A percentile compares a stretch with the other conserved stretches of the same genome.
phyloP scores from a whole-genome alignment of 2,797 vertebrate species.

The Ctenopoma multispine region DNA sequence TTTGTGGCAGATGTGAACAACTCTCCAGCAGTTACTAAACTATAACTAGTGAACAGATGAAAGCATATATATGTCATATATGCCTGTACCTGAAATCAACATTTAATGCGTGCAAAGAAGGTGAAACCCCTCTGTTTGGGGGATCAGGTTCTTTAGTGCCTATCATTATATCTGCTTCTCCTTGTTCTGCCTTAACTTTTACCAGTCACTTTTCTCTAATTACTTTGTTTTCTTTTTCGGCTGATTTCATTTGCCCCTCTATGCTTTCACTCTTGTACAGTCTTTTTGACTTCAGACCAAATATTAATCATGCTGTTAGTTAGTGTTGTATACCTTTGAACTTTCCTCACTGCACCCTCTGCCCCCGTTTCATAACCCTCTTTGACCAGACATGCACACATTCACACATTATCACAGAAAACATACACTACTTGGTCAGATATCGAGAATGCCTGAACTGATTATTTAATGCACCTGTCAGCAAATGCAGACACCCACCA shows the following conservation, averaged over 20 bases:
- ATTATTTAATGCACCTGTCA: conserved; percentile 79
- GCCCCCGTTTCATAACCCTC: conserved; percentile 16
- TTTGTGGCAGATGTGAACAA: too few relatives aligned
- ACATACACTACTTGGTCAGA: conserved; percentile 22
- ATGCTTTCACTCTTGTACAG: conserved; percentile 5
- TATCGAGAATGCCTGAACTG: conserved; percentile 47
- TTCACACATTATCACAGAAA: conserved; percentile 10
- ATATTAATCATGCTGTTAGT: neutral
- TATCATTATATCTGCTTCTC: neutral
- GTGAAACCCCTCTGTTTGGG: too few relatives aligned
- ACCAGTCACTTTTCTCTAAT: neutral
- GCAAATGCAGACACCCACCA: conserved; percentile 57
- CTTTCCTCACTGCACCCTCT: conserved; percentile 1
- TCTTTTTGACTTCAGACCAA: conserved; percentile 27
- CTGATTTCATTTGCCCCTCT: conserved; percentile 14
- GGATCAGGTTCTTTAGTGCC: too few relatives aligned
- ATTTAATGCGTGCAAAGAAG: neutral
- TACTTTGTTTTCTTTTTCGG: neutral
- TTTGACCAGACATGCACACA: conserved; percentile 14
- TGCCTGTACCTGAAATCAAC: neutral
- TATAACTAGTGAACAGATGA: too few relatives aligned
- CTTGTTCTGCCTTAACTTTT: conserved; percentile 5
- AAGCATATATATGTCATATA: too few relatives aligned
- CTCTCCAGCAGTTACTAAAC: too few relatives aligned
- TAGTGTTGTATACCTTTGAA: neutral